Evolutionary conservation across 2,888 invertebrate species (phyloP), one percentile per base, ranked within the genome.

Genomic region (Zele albiditarsus): DNA sequence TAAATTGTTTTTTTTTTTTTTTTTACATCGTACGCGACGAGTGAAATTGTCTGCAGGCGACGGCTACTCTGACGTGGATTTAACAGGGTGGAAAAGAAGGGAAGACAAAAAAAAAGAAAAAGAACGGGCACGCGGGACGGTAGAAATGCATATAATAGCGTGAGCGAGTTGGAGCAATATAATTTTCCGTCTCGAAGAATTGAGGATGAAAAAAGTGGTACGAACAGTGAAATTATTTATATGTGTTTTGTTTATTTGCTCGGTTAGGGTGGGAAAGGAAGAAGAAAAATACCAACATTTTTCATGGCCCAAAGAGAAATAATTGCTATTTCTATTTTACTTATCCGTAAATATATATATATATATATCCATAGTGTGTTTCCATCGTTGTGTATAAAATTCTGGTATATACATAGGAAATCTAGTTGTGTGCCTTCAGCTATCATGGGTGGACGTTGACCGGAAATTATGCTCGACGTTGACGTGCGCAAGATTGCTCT

Each of bases 81-180:
- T 16, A 46, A 16, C 60, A 16, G 14, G 12, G 60, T 31, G 28
- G n/a, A 38, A 46, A 42, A 49, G 27, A 67, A 8, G 28, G 27
- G 46, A 46, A 46, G n/a, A 46, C 46, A n/a, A 46, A n/a, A 38
- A 69, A 69, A 49, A 49, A 20, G 33, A 57, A 57, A 28, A 57
- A 49, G 16, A 31, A 57, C 27, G 20, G 16, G 10, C 28, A 25
- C 27, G 25, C 25, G n/a, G 46, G 46, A 53, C 67, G 12, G 28
- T 31, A 71, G 71, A 75, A 63, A 75, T 75, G 75, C 71, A 74
- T 69, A 74, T 49, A 62, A 68, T 25, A 63, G 53, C 60, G 33
- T 16, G 49, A 73, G 33, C 27, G 63, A 60, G 68, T 46, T 68
- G 63, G 53, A 69, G 69, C 65, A n/a, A 53, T 68, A 57, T 74